Evolutionary conservation across 2,797 vertebrate genomes (phyloP).

Genomic region (Liasis olivaceus): DNA sequence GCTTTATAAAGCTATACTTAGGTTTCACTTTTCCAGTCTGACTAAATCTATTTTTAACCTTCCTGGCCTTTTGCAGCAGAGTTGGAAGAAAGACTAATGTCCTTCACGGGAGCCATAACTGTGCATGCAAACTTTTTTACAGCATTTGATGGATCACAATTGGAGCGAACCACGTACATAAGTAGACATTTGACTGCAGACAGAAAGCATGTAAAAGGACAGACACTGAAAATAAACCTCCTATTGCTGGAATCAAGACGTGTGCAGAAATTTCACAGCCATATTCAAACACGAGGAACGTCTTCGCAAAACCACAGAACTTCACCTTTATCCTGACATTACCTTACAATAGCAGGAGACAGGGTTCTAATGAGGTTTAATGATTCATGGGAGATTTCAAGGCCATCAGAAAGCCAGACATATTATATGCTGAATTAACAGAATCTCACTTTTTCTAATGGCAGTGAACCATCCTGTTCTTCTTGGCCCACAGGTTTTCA

Average conservation of each 20-base stretch:
- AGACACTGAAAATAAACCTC: not conserved
- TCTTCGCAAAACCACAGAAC: constrained; percentile 21
- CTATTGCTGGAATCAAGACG: not conserved
- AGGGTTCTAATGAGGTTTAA: constrained; percentile 46
- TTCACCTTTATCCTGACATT: constrained; percentile 15
- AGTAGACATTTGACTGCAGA: not conserved
- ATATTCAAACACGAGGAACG: not conserved
- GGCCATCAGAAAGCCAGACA: constrained; percentile 12
- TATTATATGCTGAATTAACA: not conserved
- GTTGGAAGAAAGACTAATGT: not conserved
- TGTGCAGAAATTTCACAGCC: constrained; percentile 22
- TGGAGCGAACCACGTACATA: not conserved
- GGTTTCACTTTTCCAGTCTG: not conserved
- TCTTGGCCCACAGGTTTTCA: not conserved
- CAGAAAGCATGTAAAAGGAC: not conserved
- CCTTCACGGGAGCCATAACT: not conserved
- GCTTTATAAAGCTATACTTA: not conserved
- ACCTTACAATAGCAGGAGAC: constrained; percentile 36
- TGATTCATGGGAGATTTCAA: constrained; percentile 30
- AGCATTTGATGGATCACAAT: not conserved
- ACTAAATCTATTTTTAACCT: not conserved
- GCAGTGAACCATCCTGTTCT: not conserved
- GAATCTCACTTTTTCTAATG: not conserved
- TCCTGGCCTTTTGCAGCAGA: not conserved
- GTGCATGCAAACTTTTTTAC: not conserved